phyloP scores from a whole-genome alignment of 2,113 vertebrate genomes.

The Elephantulus edwardii region DNA sequence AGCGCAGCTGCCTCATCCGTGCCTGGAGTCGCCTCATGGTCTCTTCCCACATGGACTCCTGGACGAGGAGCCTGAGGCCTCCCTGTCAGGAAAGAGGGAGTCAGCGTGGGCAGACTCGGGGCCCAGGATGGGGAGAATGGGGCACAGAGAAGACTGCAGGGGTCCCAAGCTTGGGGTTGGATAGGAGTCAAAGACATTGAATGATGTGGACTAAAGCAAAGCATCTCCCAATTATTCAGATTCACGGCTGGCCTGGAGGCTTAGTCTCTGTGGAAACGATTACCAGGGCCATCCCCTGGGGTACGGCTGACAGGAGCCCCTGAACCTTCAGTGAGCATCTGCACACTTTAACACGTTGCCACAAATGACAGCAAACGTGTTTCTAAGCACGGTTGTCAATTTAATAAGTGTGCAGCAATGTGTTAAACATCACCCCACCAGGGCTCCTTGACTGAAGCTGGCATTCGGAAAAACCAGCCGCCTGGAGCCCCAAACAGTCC shows the following conservation, averaged over 20 bases:
- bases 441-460: neutral
- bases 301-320: too few relatives aligned
- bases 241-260: too few relatives aligned
- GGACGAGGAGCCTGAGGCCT: slow-evolving; percentile 85
- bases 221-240: too few relatives aligned
- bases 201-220: too few relatives aligned
- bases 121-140: fast-evolving
- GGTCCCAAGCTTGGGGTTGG: neutral
- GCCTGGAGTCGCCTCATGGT: slow-evolving; percentile 83
- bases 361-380: too few relatives aligned
- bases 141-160: neutral
- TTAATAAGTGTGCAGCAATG: too few relatives aligned
- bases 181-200: slow-evolving; percentile 81
- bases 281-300: too few relatives aligned
- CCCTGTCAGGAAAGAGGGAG: slow-evolving; percentile 37
- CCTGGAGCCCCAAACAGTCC: neutral
- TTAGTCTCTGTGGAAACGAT: too few relatives aligned
- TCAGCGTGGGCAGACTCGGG: neutral
- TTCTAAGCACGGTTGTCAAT: too few relatives aligned
- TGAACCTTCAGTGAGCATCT: too few relatives aligned
- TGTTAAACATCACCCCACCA: too few relatives aligned
- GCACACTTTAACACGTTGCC: too few relatives aligned
- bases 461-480: neutral
- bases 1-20: slow-evolving; percentile 84
- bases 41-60: slow-evolving; percentile 86